These are phyloP conservation scores for Tachypleus tridentatus DNA, from an alignment of 1,140 invertebrate genomes.

Conservation along the genomic window DNA sequence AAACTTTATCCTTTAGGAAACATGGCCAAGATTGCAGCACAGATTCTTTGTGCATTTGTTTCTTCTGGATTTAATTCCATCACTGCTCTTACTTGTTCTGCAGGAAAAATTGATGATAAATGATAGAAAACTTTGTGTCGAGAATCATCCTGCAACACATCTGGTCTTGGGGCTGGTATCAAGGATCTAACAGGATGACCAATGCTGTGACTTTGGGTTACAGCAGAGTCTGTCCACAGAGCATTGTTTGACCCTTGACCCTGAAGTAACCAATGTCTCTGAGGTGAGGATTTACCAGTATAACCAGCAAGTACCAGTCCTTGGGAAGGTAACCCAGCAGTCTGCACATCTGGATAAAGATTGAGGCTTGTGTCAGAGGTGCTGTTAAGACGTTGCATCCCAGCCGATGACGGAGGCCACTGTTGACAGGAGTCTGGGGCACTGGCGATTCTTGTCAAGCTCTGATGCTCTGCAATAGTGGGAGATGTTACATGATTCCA, in stretches of 20 bases:
- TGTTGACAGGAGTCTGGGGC: conserved; percentile 53
- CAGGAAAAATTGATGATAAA: conserved; percentile 71
- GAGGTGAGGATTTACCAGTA: background rate
- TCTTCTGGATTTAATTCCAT: conserved; percentile 76
- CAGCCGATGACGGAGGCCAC: conserved; percentile 35
- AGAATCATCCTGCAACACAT: conserved; percentile 21
- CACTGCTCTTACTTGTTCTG: conserved; percentile 67
- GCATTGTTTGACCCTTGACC: no score
- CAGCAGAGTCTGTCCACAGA: no score
- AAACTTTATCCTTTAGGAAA: conserved; percentile 9
- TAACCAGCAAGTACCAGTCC: background rate
- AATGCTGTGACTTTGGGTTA: conserved; percentile 12
- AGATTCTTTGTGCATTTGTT: conserved; percentile 74
- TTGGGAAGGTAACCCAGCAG: background rate
- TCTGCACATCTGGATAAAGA: conserved; percentile 16
- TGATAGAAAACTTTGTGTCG: conserved; percentile 51
- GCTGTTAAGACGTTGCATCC: conserved; percentile 32
- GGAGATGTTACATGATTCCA: background rate
- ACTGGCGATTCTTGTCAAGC: conserved; percentile 60
- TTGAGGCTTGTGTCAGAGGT: conserved; percentile 35
- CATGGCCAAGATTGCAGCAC: conserved; percentile 52
- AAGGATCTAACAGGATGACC: background rate
- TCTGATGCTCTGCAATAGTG: conserved; percentile 32
- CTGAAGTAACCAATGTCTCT: conserved; percentile 4
- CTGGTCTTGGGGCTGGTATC: conserved; percentile 13